Evolutionary conservation across 2,797 vertebrate species (phyloP).

Genomic region (Borostomias antarcticus): DNA sequence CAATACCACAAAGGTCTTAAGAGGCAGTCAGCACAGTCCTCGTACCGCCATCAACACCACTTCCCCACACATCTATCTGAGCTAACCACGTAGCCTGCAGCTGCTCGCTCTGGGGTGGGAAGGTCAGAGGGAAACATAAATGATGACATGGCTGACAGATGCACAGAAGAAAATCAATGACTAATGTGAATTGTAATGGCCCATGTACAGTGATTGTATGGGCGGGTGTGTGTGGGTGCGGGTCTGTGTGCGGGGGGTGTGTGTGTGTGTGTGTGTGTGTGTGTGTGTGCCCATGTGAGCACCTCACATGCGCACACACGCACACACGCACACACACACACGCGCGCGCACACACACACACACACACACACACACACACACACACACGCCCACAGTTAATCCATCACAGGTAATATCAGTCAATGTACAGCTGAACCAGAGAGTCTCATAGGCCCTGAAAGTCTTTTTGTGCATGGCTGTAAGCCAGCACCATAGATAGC

Average conservation of each 20-base stretch:
- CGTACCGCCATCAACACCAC: conserved; percentile 38
- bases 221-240: not conserved
- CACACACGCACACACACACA: no score
- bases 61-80: conserved; percentile 52
- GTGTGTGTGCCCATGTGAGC: no score
- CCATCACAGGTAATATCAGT: no score
- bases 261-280: no score
- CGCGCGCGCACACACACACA: not conserved
- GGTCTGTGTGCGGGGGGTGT: not conserved
- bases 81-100: conserved; percentile 55
- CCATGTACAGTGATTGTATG: conserved; percentile 1
- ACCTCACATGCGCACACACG: no score
- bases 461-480: no score
- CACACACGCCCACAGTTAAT: no score
- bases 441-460: not conserved
- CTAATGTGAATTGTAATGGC: conserved; percentile 40
- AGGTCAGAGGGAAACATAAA: conserved; percentile 48
- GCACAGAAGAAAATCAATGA: conserved; percentile 46
- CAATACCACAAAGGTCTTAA: conserved; percentile 28
- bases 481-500: no score
- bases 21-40: conserved; percentile 43
- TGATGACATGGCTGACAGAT: conserved; percentile 40
- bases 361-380: no score
- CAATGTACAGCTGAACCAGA: no score
- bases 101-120: conserved; percentile 46